A percentile compares a stretch with the other conserved stretches of the same genome.
These are phyloP conservation scores for Puffinus mauretanicus DNA, from an alignment of 2,113 vertebrate genomes.

Conservation along the genomic window DNA sequence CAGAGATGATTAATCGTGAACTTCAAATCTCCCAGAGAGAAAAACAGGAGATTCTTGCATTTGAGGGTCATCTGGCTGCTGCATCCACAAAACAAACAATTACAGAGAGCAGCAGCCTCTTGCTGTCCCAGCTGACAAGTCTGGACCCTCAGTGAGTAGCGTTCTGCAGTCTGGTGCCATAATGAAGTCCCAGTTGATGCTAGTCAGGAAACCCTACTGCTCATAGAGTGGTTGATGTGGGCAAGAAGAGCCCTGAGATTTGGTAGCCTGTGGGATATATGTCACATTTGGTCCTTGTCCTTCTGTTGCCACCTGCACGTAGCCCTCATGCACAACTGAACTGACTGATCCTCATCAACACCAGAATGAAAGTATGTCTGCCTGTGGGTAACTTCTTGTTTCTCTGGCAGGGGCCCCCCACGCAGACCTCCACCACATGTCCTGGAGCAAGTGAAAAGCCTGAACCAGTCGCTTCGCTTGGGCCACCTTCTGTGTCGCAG, in stretches of 20 bases:
- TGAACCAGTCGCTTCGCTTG: conserved; percentile 92
- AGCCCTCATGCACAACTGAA: background rate
- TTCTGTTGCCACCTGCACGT: background rate
- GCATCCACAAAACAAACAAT: conserved; percentile 98
- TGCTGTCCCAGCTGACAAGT: conserved; percentile 94
- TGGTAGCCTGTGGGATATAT: background rate
- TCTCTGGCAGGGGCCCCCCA: conserved; percentile 84
- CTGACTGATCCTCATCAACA: background rate
- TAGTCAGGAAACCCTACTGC: background rate
- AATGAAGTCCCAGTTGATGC: background rate
- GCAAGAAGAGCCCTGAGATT: background rate
- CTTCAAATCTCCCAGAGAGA: conserved; percentile 94
- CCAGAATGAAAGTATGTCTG: background rate
- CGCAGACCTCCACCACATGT: conserved; percentile 90
- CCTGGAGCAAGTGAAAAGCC: conserved; percentile 91
- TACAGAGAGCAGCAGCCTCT: conserved; percentile 94
- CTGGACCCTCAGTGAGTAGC: conserved; percentile 90
- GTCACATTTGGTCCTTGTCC: background rate
- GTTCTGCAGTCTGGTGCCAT: background rate
- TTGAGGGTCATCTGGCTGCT: conserved; percentile 95
- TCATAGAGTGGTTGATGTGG: background rate
- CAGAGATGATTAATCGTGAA: conserved; percentile 92
- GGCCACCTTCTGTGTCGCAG: conserved; percentile 96
- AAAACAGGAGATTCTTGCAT: conserved; percentile 96
- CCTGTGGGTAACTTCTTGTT: background rate